These are phyloP conservation scores for Congeria kusceri DNA, from an alignment of 2,888 invertebrate species.

Conservation along the genomic window DNA sequence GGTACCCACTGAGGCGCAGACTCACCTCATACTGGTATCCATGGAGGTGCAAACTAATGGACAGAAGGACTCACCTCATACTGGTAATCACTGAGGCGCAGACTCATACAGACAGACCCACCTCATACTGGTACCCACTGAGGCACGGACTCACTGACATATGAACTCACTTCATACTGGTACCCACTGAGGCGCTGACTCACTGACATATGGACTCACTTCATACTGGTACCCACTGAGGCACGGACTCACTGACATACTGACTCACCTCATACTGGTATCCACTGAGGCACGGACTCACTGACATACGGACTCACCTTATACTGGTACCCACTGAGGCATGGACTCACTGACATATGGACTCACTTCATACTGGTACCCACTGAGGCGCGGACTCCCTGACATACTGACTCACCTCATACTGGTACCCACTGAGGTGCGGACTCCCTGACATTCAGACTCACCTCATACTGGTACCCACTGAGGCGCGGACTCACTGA, in stretches of 20 bases:
- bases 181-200: no score
- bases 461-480: slow-evolving; percentile 97
- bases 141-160: no score
- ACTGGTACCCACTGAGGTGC: slow-evolving; percentile 96
- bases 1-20: no score
- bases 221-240: slow-evolving; percentile 98
- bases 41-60: no score
- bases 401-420: slow-evolving; percentile 97
- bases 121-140: slow-evolving; percentile 98
- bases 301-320: slow-evolving; percentile 95
- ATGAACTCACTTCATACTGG: no score
- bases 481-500: slow-evolving; percentile 96
- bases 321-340: no score
- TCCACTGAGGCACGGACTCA: slow-evolving; percentile 96
- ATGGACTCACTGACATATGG: slow-evolving; percentile 96
- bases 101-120: no score
- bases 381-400: slow-evolving; percentile 95
- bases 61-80: no score
- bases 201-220: slow-evolving; percentile 95
- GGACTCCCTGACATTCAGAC: slow-evolving; percentile 97
- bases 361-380: slow-evolving; percentile 97
- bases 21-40: slow-evolving; percentile 97
- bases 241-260: slow-evolving; percentile 95
- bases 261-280: slow-evolving; percentile 97
- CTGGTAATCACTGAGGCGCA: no score